Evolutionary conservation across 2,113 vertebrate genomes (phyloP).

Genomic region (Xerus inauris): DNA sequence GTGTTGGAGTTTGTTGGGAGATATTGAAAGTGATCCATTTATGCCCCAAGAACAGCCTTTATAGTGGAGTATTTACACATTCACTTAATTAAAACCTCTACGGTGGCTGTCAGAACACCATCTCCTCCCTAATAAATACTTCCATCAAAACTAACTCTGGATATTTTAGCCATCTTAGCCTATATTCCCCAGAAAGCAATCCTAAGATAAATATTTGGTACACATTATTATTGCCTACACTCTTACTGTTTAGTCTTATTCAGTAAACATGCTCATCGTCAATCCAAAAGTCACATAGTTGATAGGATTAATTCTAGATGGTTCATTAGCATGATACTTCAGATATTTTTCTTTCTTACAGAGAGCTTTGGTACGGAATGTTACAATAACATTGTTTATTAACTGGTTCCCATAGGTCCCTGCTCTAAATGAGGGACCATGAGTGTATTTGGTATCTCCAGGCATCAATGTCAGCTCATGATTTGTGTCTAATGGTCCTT

Average conservation of each 20-base stretch:
- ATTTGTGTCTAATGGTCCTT: not conserved
- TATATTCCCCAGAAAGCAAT: not conserved
- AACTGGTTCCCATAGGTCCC: too few species aligned
- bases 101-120: not conserved
- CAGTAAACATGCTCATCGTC: not conserved
- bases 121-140: not conserved
- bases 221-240: not conserved
- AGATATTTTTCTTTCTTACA: not conserved
- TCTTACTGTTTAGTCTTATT: not conserved
- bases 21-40: not conserved
- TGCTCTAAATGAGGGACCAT: not conserved
- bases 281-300: not conserved
- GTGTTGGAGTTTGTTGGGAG: not conserved
- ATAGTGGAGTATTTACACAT: not conserved
- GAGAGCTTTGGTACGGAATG: not conserved
- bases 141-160: not conserved
- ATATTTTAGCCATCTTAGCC: not conserved
- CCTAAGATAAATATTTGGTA: not conserved
- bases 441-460: not conserved
- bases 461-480: not conserved
- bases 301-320: not conserved
- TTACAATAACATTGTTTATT: not conserved
- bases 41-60: not conserved
- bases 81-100: not conserved
- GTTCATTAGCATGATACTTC: not conserved